These are phyloP conservation scores for Mormyrus iriodes DNA, from an alignment of 2,113 vertebrate species.

Conservation along the genomic window DNA sequence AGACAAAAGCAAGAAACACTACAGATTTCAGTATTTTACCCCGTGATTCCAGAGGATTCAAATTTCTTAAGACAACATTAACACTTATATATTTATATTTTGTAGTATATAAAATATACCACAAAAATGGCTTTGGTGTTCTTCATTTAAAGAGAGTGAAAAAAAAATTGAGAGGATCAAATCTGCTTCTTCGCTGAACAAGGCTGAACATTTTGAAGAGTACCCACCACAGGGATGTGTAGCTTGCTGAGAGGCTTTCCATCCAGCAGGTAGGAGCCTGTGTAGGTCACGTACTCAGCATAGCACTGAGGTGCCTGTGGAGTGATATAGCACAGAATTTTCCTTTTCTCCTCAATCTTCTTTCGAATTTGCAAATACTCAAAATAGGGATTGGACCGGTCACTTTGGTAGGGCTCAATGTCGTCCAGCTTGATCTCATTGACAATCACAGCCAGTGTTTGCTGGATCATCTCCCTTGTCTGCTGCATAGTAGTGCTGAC, in stretches of 20 bases:
- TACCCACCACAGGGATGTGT: conserved; percentile 95
- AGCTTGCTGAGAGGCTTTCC: conserved; percentile 97
- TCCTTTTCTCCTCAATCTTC: conserved; percentile 95
- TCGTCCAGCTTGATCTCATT: conserved; percentile 95
- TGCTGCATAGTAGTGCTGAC: conserved; percentile 89
- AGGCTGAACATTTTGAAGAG: background rate
- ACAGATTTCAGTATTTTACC: background rate
- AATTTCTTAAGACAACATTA: background rate
- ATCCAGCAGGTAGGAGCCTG: conserved; percentile 91
- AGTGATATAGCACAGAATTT: conserved; percentile 95
- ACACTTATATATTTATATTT: too few relatives aligned
- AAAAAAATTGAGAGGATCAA: background rate
- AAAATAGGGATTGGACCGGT: conserved; percentile 94
- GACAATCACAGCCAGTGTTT: conserved; percentile 91
- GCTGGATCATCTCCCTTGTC: conserved; percentile 95
- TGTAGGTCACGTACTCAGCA: conserved; percentile 95
- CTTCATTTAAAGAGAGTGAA: background rate
- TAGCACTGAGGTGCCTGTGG: conserved; percentile 97
- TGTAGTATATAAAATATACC: background rate
- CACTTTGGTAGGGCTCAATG: conserved; percentile 95
- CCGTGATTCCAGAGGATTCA: background rate
- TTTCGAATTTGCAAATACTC: conserved; percentile 98
- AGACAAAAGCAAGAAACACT: background rate
- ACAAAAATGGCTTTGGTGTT: background rate
- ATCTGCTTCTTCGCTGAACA: background rate